These are phyloP conservation scores for Himalopsyche kuldschensis DNA, from an alignment of 2,888 invertebrate genomes.

Conservation along the genomic window DNA sequence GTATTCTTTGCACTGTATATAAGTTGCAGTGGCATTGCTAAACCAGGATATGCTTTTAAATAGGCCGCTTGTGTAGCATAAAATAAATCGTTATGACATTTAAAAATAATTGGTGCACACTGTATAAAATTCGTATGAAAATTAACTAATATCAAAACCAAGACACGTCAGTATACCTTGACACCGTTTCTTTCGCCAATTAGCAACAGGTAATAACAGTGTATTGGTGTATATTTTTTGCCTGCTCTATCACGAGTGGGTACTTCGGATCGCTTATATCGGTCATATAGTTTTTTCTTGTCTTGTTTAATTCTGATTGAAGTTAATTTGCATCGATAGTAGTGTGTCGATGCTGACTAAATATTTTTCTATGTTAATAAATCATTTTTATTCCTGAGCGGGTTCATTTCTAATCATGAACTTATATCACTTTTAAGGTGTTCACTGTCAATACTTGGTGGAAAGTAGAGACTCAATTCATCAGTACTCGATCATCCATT, in stretches of 20 bases:
- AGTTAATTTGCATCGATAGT: not conserved
- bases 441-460: no score
- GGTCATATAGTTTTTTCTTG: not conserved
- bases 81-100: not conserved
- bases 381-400: no score
- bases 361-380: not conserved
- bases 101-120: not conserved
- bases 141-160: not conserved
- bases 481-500: no score
- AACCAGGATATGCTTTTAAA: not conserved
- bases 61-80: not conserved
- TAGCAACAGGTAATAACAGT: not conserved
- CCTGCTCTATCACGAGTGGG: not conserved
- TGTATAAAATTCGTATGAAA: not conserved
- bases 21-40: not conserved
- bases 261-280: not conserved
- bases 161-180: not conserved
- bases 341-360: not conserved
- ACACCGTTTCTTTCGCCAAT: not conserved
- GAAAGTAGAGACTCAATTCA: no score
- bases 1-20: no score
- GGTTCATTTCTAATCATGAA: no score
- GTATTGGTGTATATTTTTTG: not conserved
- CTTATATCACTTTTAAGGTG: no score
- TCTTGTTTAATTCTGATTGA: not conserved